A percentile compares a stretch with the other conserved stretches of the same genome.
phyloP scores from a whole-genome alignment of 2,797 vertebrate species.

The Hemitrygon akajei region DNA sequence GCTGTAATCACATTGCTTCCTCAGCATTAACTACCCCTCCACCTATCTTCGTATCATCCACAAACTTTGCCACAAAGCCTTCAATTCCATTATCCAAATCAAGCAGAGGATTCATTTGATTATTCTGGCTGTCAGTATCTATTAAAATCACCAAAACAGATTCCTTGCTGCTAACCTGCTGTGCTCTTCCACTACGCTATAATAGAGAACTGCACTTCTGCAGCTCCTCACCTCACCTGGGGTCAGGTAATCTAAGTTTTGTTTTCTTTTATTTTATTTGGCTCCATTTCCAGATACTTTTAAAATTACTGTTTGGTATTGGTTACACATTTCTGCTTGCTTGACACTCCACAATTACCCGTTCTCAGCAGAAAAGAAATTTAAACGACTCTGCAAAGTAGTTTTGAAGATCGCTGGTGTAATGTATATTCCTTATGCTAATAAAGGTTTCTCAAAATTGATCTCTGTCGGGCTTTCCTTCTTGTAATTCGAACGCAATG shows the following conservation, averaged over 20 bases:
- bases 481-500: conserved; percentile 20
- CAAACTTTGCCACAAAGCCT: no score
- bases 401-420: neutral
- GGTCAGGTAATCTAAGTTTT: neutral
- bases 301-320: neutral
- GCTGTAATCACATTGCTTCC: no score
- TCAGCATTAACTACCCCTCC: no score
- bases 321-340: neutral
- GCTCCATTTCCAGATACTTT: neutral
- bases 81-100: no score
- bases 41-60: no score
- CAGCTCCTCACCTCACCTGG: neutral
- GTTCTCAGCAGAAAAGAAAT: conserved; percentile 22
- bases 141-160: neutral
- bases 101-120: neutral
- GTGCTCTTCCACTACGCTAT: neutral
- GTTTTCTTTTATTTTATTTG: neutral
- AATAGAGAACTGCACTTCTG: neutral
- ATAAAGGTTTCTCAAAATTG: conserved; percentile 29
- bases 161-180: neutral
- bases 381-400: neutral
- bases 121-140: neutral
- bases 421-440: conserved; percentile 33
- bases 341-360: neutral
- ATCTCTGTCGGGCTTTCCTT: neutral